Conservation (phyloP, 2,113 vertebrate species). For the Pogonocichla stellata region DNA sequence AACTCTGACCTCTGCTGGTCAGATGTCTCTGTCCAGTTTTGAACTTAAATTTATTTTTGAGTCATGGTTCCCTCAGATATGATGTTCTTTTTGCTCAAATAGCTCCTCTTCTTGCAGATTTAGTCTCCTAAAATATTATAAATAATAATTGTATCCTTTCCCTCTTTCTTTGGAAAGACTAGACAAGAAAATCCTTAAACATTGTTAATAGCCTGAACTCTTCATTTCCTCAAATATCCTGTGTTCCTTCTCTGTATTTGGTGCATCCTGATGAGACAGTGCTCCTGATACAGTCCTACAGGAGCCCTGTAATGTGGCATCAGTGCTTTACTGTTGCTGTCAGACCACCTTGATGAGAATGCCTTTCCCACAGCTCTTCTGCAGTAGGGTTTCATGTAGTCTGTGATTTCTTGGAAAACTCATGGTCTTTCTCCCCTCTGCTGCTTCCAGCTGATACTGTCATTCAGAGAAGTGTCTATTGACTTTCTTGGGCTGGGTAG, state of each 20-base stretch:
- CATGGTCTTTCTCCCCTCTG: neutral
- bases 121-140: neutral
- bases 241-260: neutral
- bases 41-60: neutral
- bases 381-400: neutral
- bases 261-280: neutral
- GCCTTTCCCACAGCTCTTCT: neutral
- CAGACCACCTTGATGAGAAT: neutral
- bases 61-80: neutral
- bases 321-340: neutral
- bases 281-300: neutral
- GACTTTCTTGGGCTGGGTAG: neutral
- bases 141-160: neutral
- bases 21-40: neutral
- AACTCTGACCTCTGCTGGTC: constrained; percentile 34
- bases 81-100: neutral
- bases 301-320: neutral
- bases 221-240: neutral
- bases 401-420: neutral
- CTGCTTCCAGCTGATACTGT: neutral
- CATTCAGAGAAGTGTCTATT: neutral
- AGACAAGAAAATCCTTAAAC: neutral
- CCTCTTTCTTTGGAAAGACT: neutral
- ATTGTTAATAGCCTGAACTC: neutral
- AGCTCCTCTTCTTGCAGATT: neutral